Evolutionary conservation across 1,140 invertebrate genomes (phyloP).

Genomic region (Acromyrmex echinatior): DNA sequence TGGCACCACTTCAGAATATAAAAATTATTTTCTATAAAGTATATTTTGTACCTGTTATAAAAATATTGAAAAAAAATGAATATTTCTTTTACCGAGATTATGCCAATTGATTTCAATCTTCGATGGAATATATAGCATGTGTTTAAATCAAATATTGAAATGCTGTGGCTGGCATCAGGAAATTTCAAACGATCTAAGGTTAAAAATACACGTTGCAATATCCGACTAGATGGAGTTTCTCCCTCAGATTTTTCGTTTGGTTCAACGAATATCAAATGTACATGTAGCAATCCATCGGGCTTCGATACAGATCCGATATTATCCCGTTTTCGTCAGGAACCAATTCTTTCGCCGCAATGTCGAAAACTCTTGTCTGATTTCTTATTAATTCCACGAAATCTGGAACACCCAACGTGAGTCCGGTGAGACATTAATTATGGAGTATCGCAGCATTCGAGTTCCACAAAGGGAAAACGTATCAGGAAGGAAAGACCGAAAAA

Average conservation of each 20-base stretch:
- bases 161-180: background rate
- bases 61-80: background rate
- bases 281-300: conserved; percentile 11
- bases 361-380: background rate
- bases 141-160: conserved; percentile 29
- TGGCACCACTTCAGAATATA: background rate
- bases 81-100: background rate
- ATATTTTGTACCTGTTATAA: background rate
- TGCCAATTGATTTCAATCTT: background rate
- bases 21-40: background rate
- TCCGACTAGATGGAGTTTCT: conserved; percentile 10
- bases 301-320: conserved; percentile 34
- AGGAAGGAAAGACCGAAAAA: conserved; percentile 24
- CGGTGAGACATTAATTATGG: conserved; percentile 50
- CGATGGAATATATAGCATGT: conserved; percentile 7
- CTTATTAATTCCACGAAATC: conserved; percentile 58
- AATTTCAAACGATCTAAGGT: conserved; percentile 26
- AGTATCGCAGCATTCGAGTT: conserved; percentile 15
- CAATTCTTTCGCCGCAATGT: conserved; percentile 27
- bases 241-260: conserved; percentile 5
- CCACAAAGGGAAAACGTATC: conserved; percentile 29
- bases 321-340: conserved; percentile 28
- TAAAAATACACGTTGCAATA: conserved; percentile 44
- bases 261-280: conserved; percentile 24
- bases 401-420: background rate